A percentile compares a stretch with the other conserved stretches of the same genome.
These are phyloP conservation scores for Oreochromis tanganicae DNA, from an alignment of 2,113 vertebrate species.

Conservation along the genomic window DNA sequence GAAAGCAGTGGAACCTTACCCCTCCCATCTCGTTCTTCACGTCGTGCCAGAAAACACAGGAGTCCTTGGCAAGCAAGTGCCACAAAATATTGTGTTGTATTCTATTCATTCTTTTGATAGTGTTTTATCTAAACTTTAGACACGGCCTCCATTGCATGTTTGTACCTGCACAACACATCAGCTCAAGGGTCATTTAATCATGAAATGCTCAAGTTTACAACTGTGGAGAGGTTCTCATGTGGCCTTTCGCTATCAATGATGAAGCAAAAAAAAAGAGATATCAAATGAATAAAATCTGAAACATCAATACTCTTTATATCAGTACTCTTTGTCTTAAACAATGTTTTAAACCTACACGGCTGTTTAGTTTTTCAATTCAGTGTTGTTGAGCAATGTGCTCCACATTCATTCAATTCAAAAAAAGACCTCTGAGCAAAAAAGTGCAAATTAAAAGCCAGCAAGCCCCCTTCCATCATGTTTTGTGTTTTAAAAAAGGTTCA, in stretches of 20 bases:
- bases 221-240: neutral
- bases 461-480: fast-evolving
- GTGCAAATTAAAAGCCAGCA: neutral
- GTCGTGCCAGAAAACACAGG: neutral
- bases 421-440: neutral
- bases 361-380: neutral
- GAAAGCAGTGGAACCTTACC: neutral
- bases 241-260: neutral
- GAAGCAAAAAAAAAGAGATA: neutral
- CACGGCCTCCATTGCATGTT: neutral
- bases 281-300: neutral
- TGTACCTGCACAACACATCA: neutral
- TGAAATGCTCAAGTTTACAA: neutral
- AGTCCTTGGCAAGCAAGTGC: neutral
- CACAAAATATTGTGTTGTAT: neutral
- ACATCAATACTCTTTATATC: neutral
- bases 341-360: neutral
- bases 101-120: neutral
- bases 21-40: neutral
- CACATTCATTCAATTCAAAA: neutral
- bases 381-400: neutral
- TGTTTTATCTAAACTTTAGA: neutral
- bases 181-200: neutral
- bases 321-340: neutral
- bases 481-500: neutral